phyloP scores from a whole-genome alignment of 2,888 invertebrate genomes.

The Nematopogon swammerdamellus region DNA sequence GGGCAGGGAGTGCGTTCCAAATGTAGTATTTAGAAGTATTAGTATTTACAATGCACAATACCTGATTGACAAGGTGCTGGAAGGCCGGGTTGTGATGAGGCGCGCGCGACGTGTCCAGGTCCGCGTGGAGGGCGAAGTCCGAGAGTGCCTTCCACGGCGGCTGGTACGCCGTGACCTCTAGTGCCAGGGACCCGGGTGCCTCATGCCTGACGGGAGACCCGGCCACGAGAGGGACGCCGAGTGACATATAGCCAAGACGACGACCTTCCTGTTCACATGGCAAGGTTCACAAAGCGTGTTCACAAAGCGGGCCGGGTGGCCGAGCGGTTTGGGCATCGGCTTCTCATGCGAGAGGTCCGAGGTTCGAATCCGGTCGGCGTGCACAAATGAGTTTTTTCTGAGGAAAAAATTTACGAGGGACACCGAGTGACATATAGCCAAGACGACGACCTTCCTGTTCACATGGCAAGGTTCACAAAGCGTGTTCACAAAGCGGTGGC shows the following conservation, averaged over 20 bases:
- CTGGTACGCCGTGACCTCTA: constrained; percentile 90
- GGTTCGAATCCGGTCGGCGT: constrained; percentile 86
- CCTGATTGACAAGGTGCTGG: constrained; percentile 95
- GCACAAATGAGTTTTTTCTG: no score
- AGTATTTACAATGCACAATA: constrained; percentile 24
- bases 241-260: constrained; percentile 88
- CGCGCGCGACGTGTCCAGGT: constrained; percentile 72
- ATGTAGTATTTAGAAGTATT: no score
- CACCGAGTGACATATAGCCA: constrained; percentile 93
- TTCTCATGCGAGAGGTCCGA: no score
- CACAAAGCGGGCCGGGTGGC: constrained; percentile 94
- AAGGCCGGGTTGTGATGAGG: constrained; percentile 88
- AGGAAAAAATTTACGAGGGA: no score
- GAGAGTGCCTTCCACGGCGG: constrained; percentile 96
- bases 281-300: constrained; percentile 80
- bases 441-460: constrained; percentile 90
- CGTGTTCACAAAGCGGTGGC: constrained; percentile 97
- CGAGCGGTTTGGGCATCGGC: no score
- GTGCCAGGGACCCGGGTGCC: constrained; percentile 79
- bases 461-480: constrained; percentile 25
- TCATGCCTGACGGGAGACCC: constrained; percentile 91
- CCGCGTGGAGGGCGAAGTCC: constrained; percentile 93
- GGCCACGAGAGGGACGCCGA: constrained; percentile 98
- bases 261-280: constrained; percentile 76
- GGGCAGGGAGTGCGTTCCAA: no score